Evolutionary conservation across 2,888 invertebrate species (phyloP).

Genomic region (Sesia bembeciformis): DNA sequence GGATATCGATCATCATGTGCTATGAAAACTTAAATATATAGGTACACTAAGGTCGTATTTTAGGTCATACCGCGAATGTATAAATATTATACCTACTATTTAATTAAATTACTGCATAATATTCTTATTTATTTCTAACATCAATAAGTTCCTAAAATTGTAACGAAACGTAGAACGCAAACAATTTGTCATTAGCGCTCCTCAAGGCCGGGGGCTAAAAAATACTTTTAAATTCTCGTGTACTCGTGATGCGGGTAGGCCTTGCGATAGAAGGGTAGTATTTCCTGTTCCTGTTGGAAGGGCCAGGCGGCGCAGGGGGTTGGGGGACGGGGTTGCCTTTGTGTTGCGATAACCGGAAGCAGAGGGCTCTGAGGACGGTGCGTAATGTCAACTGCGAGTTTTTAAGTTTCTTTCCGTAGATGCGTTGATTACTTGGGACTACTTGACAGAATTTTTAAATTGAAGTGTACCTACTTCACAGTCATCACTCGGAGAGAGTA

Average conservation of each 20-base stretch:
- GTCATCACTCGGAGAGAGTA: constrained; percentile 6
- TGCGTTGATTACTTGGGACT: constrained; percentile 42
- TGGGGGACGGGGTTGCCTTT: constrained; percentile 49
- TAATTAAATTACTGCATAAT: no score
- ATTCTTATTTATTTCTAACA: no score
- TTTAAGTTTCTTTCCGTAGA: constrained; percentile 55
- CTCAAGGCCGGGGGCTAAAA: constrained; percentile 37
- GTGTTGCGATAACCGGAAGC: constrained; percentile 73
- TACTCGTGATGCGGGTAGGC: constrained; percentile 59
- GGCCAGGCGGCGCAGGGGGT: constrained; percentile 18
- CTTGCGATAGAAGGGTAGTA: constrained; percentile 72
- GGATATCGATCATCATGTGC: no score
- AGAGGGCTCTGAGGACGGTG: constrained; percentile 65
- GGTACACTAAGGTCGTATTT: no score
- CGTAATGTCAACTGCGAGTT: constrained; percentile 69
- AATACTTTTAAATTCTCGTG: constrained; percentile 46
- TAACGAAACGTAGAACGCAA: not conserved
- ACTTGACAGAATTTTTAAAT: no score
- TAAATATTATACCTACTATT: no score
- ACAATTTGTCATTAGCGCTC: constrained; percentile 35
- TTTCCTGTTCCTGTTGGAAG: constrained; percentile 59
- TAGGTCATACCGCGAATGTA: no score
- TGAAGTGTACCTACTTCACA: no score
- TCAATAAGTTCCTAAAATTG: no score
- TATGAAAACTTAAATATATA: no score